phyloP scores from a whole-genome alignment of 2,113 vertebrate genomes.

The Colistium nudipinnis region DNA sequence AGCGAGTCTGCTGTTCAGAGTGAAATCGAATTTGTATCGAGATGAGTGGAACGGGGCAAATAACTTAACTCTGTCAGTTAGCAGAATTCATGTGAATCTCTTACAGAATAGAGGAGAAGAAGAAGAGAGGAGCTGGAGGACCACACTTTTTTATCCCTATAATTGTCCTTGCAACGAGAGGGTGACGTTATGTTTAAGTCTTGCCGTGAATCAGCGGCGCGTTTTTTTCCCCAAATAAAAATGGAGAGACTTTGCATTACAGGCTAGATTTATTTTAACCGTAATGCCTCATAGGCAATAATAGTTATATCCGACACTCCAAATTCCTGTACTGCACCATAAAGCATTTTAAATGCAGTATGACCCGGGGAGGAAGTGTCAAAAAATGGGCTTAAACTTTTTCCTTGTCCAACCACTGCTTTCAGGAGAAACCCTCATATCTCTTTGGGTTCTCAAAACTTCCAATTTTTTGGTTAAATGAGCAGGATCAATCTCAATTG shows the following conservation, averaged over 20 bases:
- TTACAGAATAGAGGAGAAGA: slow-evolving; percentile 38
- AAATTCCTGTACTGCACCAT: slow-evolving; percentile 5
- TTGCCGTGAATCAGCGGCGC: not conserved
- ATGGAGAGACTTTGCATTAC: not conserved
- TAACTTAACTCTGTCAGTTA: slow-evolving; percentile 65
- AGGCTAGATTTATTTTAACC: slow-evolving; percentile 30
- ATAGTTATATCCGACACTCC: slow-evolving; percentile 18
- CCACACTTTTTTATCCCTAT: slow-evolving; percentile 8
- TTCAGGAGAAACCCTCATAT: not conserved
- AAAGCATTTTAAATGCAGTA: slow-evolving; percentile 21
- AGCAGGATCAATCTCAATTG: not conserved
- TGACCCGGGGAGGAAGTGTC: slow-evolving; percentile 11
- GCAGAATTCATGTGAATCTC: slow-evolving; percentile 70
- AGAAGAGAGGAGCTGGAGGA: slow-evolving; percentile 1
- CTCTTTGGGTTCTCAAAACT: not conserved
- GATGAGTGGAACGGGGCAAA: slow-evolving; percentile 53
- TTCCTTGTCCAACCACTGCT: not conserved
- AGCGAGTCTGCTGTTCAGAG: slow-evolving; percentile 52
- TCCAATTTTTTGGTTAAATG: not conserved
- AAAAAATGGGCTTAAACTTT: not conserved
- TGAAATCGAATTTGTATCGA: slow-evolving; percentile 67
- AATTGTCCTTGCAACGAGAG: not conserved
- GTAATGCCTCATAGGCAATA: slow-evolving; percentile 32
- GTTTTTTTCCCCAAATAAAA: slow-evolving; percentile 7
- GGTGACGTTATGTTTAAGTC: not conserved